Base-by-base conservation (phyloP, 1,140 invertebrate genomes). In the Papilio xuthus region DNA sequence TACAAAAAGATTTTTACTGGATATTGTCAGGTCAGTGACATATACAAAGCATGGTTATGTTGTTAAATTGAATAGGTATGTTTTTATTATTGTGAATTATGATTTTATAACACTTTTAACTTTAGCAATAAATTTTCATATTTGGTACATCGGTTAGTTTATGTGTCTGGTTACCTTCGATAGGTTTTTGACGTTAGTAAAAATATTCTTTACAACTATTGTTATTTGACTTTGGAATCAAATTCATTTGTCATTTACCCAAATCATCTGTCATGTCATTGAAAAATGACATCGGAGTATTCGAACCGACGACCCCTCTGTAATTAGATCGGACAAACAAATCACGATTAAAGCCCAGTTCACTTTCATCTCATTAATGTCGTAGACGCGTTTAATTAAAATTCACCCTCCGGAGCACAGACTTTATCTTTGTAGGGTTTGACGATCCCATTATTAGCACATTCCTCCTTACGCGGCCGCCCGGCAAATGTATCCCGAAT, bases 311-410 rank as follows among this genome's bases (percentile, higher is more conserved):
- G 53, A 79, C 76, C 82, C 82, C 77, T 20, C 67, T 53, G 79
- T 82, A 85, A 86, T 85, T 88, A 86, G 81, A 84, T 85, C 81
- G 81, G 50, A 89, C 90, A 90, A 92, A 90, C 90, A 91, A 92
- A 92, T 90, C 90, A 89, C 85, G 88, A 89, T 86, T 86, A 86
- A 85, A 85, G 81, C 80, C 83, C 77, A 82, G 81, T 84, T 85
- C 86, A 83, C 85, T 90, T 90, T 88, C 88, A 87, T 92, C 90
- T 90, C 88, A 90, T 90, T 92, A 92, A 89, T 87, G 86, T 86
- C 88, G 81, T 85, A 86, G 86, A 85, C 86, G 86, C 86, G 87
- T 92, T 92, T 92, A 90, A 92, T 92, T 92, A 92, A 92, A 92
- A 91, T 88, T 86, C 88, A 89, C 90, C 90, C 89, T 87, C 85